phyloP scores from a whole-genome alignment of 1,140 invertebrate species.

The Nomia melanderi region DNA sequence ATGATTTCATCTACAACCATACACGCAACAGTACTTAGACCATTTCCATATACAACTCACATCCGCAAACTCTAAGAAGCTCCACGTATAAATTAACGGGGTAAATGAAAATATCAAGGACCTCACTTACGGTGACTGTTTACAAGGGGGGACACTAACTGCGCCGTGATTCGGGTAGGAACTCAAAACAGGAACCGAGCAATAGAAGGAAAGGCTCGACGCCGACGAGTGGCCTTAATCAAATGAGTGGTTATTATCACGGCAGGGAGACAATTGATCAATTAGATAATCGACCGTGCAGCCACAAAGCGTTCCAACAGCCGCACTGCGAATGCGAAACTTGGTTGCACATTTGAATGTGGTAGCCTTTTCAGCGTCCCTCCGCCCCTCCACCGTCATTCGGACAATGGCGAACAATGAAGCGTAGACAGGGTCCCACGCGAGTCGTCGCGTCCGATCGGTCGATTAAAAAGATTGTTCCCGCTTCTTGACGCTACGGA shows the following conservation, averaged over 20 bases:
- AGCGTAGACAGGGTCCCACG: slow-evolving; percentile 42
- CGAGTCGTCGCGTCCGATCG: slow-evolving; percentile 19
- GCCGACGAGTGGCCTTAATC: slow-evolving; percentile 50
- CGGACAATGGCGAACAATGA: slow-evolving; percentile 35
- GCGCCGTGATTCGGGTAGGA: slow-evolving; percentile 22
- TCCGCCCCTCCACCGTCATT: no score
- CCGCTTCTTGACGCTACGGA: background rate
- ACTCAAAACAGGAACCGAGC: slow-evolving; percentile 30
- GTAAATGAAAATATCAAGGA: background rate
- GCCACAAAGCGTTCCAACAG: slow-evolving; percentile 26
- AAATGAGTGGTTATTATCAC: slow-evolving; percentile 62
- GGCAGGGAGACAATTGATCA: slow-evolving; percentile 62
- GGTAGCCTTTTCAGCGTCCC: slow-evolving; percentile 62
- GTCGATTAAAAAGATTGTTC: slow-evolving; percentile 39
- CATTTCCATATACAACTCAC: background rate
- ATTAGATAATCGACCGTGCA: slow-evolving; percentile 55
- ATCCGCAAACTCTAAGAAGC: background rate
- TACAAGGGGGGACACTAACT: slow-evolving; percentile 21
- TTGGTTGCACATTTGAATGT: slow-evolving; percentile 73
- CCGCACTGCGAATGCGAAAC: slow-evolving; percentile 49
- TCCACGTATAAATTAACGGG: background rate
- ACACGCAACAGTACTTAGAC: no score
- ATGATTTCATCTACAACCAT: no score
- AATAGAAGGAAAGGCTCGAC: slow-evolving; percentile 42
- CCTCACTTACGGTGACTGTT: background rate